These are phyloP conservation scores for Sander lucioperca DNA, from an alignment of 2,113 vertebrate species.

Conservation along the genomic window DNA sequence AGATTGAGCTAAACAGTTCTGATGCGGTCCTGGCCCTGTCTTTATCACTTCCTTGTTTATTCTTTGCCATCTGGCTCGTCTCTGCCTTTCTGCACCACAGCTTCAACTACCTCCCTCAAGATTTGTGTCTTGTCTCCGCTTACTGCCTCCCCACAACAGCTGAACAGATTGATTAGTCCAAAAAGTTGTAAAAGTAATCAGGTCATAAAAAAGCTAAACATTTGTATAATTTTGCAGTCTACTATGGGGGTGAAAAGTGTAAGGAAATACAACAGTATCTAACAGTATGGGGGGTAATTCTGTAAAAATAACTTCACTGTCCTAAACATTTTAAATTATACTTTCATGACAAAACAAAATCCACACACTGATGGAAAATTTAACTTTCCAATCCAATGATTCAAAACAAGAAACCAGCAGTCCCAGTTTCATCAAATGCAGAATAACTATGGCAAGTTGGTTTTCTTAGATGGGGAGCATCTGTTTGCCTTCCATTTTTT, in stretches of 20 bases:
- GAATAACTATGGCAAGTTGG: neutral
- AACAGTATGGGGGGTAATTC: too few species aligned
- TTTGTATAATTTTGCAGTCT: neutral
- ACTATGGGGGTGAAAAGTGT: neutral
- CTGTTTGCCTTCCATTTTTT: neutral
- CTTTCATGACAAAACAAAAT: neutral
- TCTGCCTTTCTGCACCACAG: constrained; percentile 15
- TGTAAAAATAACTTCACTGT: neutral
- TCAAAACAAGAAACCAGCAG: neutral
- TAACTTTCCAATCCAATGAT: neutral
- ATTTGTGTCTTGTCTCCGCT: constrained; percentile 18
- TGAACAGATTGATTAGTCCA: constrained; percentile 16
- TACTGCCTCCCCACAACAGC: constrained; percentile 11
- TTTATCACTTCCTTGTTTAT: constrained; percentile 51
- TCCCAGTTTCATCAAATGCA: neutral
- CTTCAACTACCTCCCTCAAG: constrained; percentile 45
- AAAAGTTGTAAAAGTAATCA: neutral
- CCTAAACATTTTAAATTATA: neutral
- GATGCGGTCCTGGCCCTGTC: constrained; percentile 34
- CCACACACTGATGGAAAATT: neutral
- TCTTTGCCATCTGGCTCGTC: constrained; percentile 57
- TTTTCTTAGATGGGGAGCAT: neutral
- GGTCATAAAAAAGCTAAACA: neutral
- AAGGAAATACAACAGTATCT: neutral
- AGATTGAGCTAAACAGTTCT: constrained; percentile 28